Conservation (phyloP, 2,888 invertebrate species). For the Uropetala carovei region DNA sequence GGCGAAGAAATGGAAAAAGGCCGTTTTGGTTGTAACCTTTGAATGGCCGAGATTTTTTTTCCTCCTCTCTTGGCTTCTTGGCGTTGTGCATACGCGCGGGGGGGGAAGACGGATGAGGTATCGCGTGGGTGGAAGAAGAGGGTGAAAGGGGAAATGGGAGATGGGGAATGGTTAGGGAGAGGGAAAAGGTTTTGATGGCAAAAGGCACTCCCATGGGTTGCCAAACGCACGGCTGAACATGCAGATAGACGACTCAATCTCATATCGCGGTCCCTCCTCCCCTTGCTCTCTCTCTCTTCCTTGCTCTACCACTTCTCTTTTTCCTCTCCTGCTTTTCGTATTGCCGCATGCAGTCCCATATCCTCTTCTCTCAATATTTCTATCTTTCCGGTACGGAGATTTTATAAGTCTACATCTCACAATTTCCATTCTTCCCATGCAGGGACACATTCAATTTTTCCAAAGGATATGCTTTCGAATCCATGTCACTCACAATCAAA, state of each 20-base stretch:
- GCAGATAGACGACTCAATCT: background rate
- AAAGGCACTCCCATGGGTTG: constrained; percentile 3
- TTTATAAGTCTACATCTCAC: too few species aligned
- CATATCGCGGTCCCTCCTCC: background rate
- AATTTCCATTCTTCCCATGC: too few species aligned
- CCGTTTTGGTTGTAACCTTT: background rate
- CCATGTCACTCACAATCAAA: too few species aligned
- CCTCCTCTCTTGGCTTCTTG: too few species aligned
- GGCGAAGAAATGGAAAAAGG: background rate
- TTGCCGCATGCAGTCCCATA: background rate
- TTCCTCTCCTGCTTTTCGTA: background rate
- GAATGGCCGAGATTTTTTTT: background rate
- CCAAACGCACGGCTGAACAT: constrained; percentile 24
- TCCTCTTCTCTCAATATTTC: background rate
- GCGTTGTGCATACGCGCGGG: background rate
- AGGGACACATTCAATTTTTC: too few species aligned
- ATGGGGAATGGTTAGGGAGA: too few species aligned
- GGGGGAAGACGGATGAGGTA: constrained; percentile 26
- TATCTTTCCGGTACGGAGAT: too few species aligned
- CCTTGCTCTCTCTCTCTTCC: background rate
- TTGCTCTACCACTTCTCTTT: background rate
- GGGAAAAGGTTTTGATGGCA: background rate
- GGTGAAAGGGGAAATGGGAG: background rate
- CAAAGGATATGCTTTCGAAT: too few species aligned
- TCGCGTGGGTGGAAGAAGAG: background rate